Evolutionary conservation across 1,140 invertebrate species (phyloP).

Genomic region (Tetramorium alpestre): DNA sequence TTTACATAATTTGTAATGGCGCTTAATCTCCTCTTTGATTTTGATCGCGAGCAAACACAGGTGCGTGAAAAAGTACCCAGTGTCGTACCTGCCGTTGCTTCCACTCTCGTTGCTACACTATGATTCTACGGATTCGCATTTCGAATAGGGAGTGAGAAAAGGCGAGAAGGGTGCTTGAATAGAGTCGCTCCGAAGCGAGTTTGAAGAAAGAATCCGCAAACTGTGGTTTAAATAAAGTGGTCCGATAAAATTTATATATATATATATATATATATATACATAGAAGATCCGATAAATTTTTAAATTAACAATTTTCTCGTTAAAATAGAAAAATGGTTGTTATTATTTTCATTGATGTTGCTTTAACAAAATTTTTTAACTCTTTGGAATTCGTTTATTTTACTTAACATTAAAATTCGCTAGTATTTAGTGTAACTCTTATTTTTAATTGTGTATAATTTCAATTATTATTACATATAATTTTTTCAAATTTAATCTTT

Average conservation of each 20-base stretch:
- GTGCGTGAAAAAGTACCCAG: constrained; percentile 69
- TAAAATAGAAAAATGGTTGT: not conserved
- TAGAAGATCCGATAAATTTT: not conserved
- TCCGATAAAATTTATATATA: not conserved
- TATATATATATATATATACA: not conserved
- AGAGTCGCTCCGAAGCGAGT: not conserved
- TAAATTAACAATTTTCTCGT: not conserved
- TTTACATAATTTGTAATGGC: constrained; percentile 48
- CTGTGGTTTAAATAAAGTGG: not conserved
- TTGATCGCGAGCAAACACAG: constrained; percentile 85
- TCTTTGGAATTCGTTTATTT: not conserved
- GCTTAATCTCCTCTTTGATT: constrained; percentile 76
- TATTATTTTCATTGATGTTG: not conserved
- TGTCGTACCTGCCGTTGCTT: constrained; percentile 27
- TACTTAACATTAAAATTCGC: not conserved
- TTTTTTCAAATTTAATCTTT: not conserved
- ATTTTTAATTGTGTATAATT: not conserved
- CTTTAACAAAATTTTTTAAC: not conserved
- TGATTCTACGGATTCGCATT: constrained; percentile 45
- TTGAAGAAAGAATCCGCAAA: not conserved
- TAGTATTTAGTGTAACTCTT: not conserved
- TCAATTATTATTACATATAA: not conserved
- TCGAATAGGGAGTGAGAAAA: constrained; percentile 22
- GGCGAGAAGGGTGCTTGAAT: constrained; percentile 5
- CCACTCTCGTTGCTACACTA: constrained; percentile 1